Percentiles rank a stretch among this genome's conserved stretches.
Conservation (phyloP, 2,888 invertebrate genomes). For the Ectemnius continuus region DNA sequence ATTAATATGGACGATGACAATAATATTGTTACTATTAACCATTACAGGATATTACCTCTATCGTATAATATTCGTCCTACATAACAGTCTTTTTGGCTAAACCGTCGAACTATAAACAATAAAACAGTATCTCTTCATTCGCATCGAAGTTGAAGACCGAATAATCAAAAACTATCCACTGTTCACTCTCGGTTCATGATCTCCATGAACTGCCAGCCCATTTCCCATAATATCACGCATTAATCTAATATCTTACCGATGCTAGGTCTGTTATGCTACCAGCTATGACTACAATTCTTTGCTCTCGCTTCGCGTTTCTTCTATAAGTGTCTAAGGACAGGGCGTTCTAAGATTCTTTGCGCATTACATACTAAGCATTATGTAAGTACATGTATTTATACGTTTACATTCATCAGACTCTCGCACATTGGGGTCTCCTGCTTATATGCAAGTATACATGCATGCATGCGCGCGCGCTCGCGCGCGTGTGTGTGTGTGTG, state of each 20-base stretch:
- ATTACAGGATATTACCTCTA: constrained; percentile 70
- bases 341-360: constrained; percentile 12
- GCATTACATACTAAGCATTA: constrained; percentile 35
- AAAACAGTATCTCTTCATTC: constrained; percentile 60
- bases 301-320: constrained; percentile 2
- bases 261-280: constrained; percentile 47
- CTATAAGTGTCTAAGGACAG: constrained; percentile 1
- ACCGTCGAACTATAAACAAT: constrained; percentile 73
- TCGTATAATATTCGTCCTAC: constrained; percentile 72
- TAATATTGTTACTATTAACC: constrained; percentile 61
- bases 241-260: constrained; percentile 59
- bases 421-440: no score
- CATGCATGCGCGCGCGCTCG: no score
- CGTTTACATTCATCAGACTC: neutral
- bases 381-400: constrained; percentile 10
- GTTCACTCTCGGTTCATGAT: neutral
- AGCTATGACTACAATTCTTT: constrained; percentile 7
- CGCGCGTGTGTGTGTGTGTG: no score
- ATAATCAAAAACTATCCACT: neutral
- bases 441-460: no score
- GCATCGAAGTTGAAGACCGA: constrained; percentile 1
- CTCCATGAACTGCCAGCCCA: constrained; percentile 2
- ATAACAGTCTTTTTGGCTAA: constrained; percentile 76
- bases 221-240: constrained; percentile 5
- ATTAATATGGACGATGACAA: constrained; percentile 51